Conservation (phyloP, 2,113 vertebrate species). For the Nestor notabilis region DNA sequence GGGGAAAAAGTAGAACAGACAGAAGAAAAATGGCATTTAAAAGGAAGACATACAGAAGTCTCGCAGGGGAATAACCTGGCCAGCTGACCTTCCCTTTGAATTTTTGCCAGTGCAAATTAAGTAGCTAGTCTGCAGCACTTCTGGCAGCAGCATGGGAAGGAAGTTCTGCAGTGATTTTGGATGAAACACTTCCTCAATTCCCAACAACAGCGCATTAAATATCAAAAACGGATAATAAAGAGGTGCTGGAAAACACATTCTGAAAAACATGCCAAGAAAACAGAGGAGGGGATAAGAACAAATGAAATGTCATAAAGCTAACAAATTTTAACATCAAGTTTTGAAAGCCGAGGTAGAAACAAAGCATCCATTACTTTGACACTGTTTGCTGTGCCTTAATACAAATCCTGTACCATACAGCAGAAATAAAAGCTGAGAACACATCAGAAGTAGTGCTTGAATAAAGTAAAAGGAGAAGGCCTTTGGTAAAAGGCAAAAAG, state of each 20-base stretch:
- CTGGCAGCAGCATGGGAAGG: conserved; percentile 34
- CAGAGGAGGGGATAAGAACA: background rate
- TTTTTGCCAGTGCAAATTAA: conserved; percentile 58
- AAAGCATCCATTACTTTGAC: background rate
- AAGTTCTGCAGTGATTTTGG: conserved; percentile 28
- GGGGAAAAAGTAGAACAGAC: background rate
- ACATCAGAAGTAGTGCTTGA: background rate
- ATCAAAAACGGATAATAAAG: conserved; percentile 6
- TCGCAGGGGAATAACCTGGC: conserved; percentile 3
- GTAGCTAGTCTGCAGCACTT: conserved; percentile 19
- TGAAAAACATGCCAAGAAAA: background rate
- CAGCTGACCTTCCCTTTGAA: conserved; percentile 54
- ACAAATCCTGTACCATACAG: background rate
- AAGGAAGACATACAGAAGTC: conserved; percentile 10
- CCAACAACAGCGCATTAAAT: background rate
- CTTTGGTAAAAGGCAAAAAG: background rate
- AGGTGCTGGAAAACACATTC: background rate
- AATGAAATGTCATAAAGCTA: background rate
- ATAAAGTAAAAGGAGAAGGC: background rate
- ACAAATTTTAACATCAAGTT: background rate
- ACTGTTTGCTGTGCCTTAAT: background rate
- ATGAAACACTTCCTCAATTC: conserved; percentile 51
- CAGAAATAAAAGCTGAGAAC: background rate
- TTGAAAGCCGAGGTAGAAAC: background rate
- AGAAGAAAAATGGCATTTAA: conserved; percentile 37